Evolutionary conservation across 2,113 vertebrate genomes (phyloP).

Genomic region (Patagioenas fasciata): DNA sequence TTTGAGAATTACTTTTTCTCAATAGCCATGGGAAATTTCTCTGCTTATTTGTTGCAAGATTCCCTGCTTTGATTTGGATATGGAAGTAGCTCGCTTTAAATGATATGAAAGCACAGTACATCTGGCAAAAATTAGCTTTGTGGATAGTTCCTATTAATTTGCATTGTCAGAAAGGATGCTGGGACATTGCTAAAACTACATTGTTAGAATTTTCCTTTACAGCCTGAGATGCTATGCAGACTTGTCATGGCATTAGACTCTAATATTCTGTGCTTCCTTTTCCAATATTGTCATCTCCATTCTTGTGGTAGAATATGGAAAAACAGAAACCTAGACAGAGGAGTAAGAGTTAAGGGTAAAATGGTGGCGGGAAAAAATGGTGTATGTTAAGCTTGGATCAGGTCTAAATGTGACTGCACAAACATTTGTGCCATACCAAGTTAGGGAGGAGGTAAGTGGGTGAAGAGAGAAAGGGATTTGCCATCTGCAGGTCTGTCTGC

Average conservation of each 20-base stretch:
- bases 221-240: not conserved
- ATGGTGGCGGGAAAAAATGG: rapidly evolving
- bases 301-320: not conserved
- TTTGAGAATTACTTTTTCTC: not conserved
- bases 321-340: not conserved
- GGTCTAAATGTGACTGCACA: not conserved
- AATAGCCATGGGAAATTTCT: not conserved
- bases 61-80: not conserved
- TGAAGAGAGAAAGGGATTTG: not conserved
- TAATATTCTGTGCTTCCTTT: not conserved
- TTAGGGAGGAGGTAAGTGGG: not conserved
- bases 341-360: not conserved
- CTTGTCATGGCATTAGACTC: rapidly evolving
- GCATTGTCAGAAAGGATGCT: not conserved
- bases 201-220: not conserved
- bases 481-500: not conserved
- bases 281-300: not conserved
- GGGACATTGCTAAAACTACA: not conserved
- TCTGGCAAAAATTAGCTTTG: not conserved
- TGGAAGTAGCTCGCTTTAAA: not conserved
- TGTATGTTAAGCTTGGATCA: not conserved
- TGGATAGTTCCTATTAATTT: not conserved
- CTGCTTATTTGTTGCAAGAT: not conserved
- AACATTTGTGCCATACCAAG: not conserved
- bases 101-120: not conserved